Conservation (phyloP, 2,888 invertebrate genomes). For the Dorcus parallelipipedus region DNA sequence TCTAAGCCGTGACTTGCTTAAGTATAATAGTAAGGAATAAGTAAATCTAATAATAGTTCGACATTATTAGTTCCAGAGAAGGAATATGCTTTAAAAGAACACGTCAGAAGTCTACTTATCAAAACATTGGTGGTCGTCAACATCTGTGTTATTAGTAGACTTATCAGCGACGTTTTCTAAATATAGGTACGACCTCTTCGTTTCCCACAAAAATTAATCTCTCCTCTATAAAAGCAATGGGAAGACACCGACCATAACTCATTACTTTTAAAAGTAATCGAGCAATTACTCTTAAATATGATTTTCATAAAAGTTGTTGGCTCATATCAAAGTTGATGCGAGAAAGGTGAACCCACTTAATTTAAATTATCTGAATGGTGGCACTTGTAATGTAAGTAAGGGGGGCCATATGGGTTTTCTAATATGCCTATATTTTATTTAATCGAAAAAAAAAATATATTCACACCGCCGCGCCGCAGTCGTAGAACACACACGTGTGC, state of each 20-base stretch:
- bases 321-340: background rate
- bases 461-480: constrained; percentile 28
- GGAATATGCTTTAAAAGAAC: background rate
- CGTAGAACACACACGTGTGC: constrained; percentile 39
- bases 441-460: constrained; percentile 34
- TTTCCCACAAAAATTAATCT: constrained; percentile 1
- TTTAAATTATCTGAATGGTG: constrained; percentile 8
- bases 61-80: constrained; percentile 1
- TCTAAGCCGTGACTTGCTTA: too few relatives aligned
- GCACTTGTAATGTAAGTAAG: constrained; percentile 9
- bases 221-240: background rate
- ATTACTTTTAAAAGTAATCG: background rate
- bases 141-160: background rate
- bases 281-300: background rate
- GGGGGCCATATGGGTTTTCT: constrained; percentile 37
- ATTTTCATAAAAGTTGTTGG: background rate
- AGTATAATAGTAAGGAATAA: too few relatives aligned
- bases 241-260: background rate
- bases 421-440: constrained; percentile 39
- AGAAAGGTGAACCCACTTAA: background rate
- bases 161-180: background rate
- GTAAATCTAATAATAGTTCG: background rate
- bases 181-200: background rate
- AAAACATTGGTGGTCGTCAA: background rate
- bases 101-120: background rate